Conservation (phyloP, 2,113 vertebrate species). For the Pelmatolapia mariae region DNA sequence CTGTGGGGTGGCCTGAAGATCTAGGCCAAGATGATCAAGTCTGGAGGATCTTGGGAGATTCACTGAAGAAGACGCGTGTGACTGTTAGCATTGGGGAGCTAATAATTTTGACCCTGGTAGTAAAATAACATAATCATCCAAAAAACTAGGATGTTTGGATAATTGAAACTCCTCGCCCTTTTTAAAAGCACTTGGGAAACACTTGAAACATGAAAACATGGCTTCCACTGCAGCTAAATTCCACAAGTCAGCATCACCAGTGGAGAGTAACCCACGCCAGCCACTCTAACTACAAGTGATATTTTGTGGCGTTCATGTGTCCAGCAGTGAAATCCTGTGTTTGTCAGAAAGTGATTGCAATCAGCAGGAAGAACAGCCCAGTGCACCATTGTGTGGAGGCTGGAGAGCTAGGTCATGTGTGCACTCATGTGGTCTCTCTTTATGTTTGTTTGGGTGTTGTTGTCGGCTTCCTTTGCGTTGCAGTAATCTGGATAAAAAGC, state of each 20-base stretch:
- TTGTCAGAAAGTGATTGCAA: conserved; percentile 53
- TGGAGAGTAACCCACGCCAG: not conserved
- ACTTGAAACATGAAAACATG: not conserved
- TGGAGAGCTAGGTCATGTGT: not conserved
- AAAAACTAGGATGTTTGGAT: not conserved
- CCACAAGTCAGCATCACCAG: not conserved
- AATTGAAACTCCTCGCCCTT: rapidly evolving
- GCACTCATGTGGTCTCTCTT: not conserved
- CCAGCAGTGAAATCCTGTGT: not conserved
- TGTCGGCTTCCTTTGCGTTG: not conserved
- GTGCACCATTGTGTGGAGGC: conserved; percentile 17
- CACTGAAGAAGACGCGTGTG: not conserved
- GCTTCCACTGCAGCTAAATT: not conserved
- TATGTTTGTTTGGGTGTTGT: not conserved
- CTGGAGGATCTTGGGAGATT: not conserved
- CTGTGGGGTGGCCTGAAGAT: not conserved
- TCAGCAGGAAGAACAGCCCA: conserved; percentile 63
- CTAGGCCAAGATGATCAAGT: not conserved
- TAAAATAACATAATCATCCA: not conserved
- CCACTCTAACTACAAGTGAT: not conserved
- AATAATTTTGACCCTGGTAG: not conserved
- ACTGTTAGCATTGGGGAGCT: not conserved
- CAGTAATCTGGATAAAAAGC: not conserved
- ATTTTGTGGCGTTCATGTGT: not conserved
- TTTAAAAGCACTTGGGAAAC: not conserved